These are phyloP conservation scores for Diorhabda sublineata DNA, from an alignment of 1,140 invertebrate species.

Conservation along the genomic window DNA sequence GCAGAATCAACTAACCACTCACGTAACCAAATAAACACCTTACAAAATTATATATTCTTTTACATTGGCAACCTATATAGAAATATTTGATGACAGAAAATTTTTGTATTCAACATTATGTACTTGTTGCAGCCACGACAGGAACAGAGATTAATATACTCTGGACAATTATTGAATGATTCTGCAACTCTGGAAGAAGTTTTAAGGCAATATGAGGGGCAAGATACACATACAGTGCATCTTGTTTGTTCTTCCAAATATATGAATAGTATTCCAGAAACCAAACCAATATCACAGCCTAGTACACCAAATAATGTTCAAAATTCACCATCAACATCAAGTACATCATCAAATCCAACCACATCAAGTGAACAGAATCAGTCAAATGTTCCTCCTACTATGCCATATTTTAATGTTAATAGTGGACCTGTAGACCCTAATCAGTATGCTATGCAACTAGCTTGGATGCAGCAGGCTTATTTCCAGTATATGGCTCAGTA, in stretches of 20 bases:
- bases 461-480: slow-evolving; percentile 81
- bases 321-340: slow-evolving; percentile 4
- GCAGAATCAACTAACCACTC: too few relatives aligned
- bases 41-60: too few relatives aligned
- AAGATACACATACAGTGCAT: slow-evolving; percentile 74
- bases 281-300: slow-evolving; percentile 12
- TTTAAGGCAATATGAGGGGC: slow-evolving; percentile 67
- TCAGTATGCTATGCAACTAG: slow-evolving; percentile 55
- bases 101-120: too few relatives aligned
- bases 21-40: too few relatives aligned
- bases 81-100: too few relatives aligned
- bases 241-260: slow-evolving; percentile 65
- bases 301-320: slow-evolving; percentile 16
- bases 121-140: slow-evolving; percentile 60
- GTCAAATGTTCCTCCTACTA: slow-evolving; percentile 19
- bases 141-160: slow-evolving; percentile 87
- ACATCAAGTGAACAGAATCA: slow-evolving; percentile 7
- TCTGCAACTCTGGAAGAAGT: slow-evolving; percentile 74
- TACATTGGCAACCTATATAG: too few relatives aligned
- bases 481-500: slow-evolving; percentile 80
- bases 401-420: slow-evolving; percentile 27
- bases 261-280: slow-evolving; percentile 21
- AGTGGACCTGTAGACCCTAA: slow-evolving; percentile 30
- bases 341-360: slow-evolving; percentile 7
- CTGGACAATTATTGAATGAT: slow-evolving; percentile 79